Conservation (phyloP, 2,888 invertebrate genomes). For the Lasioglossum figueresi region DNA sequence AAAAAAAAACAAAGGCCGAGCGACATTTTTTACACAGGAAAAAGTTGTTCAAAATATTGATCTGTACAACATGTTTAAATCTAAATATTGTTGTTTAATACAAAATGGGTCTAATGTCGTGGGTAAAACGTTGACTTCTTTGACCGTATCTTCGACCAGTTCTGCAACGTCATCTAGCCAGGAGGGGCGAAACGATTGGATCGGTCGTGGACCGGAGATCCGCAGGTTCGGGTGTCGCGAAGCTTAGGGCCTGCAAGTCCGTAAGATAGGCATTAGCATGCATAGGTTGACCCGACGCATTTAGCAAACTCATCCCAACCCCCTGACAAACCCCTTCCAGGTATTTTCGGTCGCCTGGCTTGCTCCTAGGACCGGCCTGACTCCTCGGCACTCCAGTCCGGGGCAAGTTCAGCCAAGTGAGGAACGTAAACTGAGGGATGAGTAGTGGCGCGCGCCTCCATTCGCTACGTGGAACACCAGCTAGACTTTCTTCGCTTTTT, state of each 20-base stretch:
- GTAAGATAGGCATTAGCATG: constrained; percentile 80
- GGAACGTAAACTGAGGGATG: constrained; percentile 32
- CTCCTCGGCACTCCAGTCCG: constrained; percentile 26
- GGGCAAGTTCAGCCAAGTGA: constrained; percentile 37
- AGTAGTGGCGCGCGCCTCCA: constrained; percentile 19
- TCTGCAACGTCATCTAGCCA: constrained; percentile 37
- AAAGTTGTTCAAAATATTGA: no score
- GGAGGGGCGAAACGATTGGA: constrained; percentile 58
- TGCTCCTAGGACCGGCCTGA: constrained; percentile 30
- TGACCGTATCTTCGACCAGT: constrained; percentile 41
- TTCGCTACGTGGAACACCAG: constrained; percentile 20
- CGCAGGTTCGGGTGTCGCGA: constrained; percentile 74
- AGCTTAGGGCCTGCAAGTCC: constrained; percentile 73
- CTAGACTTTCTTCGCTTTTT: constrained; percentile 67
- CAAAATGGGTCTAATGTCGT: constrained; percentile 21
- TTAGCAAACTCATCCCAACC: constrained; percentile 73
- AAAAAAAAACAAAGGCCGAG: no score
- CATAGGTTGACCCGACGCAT: constrained; percentile 79
- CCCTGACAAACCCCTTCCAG: constrained; percentile 14
- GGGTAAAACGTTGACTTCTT: constrained; percentile 31
- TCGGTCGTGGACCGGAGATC: constrained; percentile 61
- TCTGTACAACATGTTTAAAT: no score
- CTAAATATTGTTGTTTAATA: no score
- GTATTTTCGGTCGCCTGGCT: constrained; percentile 51
- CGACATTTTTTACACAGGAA: no score